phyloP scores from a whole-genome alignment of 1,140 invertebrate species.

The Gryllus bimaculatus region DNA sequence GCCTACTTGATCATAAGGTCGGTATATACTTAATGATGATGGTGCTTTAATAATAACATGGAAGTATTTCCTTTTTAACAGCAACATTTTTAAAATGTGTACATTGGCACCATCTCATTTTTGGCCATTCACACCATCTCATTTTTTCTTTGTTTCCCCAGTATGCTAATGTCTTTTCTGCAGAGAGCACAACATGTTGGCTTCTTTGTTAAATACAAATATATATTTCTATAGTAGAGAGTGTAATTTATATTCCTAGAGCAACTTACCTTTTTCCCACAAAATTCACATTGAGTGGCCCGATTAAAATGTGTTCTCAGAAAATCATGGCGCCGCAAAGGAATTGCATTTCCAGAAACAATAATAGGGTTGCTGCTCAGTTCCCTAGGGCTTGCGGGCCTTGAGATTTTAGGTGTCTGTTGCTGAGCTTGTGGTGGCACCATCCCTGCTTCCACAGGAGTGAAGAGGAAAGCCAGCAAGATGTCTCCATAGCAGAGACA shows the following conservation, averaged over 20 bases:
- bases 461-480: slow-evolving; percentile 71
- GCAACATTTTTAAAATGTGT: no score
- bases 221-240: no score
- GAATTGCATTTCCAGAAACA: not conserved
- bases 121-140: no score
- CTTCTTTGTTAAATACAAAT: no score
- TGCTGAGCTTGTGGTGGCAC: not conserved
- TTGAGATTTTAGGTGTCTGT: not conserved
- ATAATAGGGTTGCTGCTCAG: not conserved
- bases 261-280: slow-evolving; percentile 71
- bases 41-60: no score
- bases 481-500: slow-evolving; percentile 84
- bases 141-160: no score
- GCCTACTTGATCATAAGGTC: no score
- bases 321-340: slow-evolving; percentile 55
- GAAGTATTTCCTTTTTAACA: no score
- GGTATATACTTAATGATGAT: no score
- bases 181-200: no score
- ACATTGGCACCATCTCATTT: no score
- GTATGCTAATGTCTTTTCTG: no score
- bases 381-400: not conserved
- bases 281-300: slow-evolving; percentile 82
- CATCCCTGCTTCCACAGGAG: slow-evolving; percentile 23
- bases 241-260: not conserved
- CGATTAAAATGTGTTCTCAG: slow-evolving; percentile 76